A percentile compares a stretch with the other conserved stretches of the same genome.
phyloP scores from a whole-genome alignment of 2,113 vertebrate species.

The Sprattus sprattus region DNA sequence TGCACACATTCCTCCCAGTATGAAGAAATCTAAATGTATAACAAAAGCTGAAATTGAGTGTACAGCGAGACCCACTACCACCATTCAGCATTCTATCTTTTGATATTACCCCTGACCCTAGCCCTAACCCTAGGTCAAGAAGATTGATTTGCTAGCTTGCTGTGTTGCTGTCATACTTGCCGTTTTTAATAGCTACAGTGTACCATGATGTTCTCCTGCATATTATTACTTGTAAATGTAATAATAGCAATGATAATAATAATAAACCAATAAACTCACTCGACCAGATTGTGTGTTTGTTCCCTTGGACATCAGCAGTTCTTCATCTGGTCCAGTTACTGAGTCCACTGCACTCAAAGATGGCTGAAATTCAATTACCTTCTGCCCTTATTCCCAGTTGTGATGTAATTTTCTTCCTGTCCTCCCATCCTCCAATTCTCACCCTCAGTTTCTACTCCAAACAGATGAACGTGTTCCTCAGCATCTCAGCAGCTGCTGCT shows the following conservation, averaged over 20 bases:
- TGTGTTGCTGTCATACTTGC: neutral
- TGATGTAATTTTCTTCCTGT: neutral
- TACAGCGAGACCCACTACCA: neutral
- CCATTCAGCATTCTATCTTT: neutral
- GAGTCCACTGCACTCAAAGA: conserved; percentile 4
- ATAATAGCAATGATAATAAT: neutral
- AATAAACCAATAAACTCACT: neutral
- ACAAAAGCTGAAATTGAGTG: no score
- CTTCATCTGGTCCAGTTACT: neutral
- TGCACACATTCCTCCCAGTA: no score
- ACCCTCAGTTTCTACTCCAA: neutral
- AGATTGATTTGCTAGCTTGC: neutral
- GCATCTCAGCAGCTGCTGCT: neutral
- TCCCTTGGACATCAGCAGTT: neutral
- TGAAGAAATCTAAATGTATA: no score
- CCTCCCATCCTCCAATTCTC: neutral
- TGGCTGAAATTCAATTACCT: conserved; percentile 12
- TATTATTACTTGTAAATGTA: neutral
- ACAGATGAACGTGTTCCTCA: neutral
- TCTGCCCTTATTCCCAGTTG: neutral
- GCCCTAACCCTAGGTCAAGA: neutral
- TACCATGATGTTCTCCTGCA: neutral
- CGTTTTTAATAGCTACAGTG: neutral
- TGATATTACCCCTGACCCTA: no score
- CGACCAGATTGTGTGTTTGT: neutral